Base-by-base conservation (phyloP, 2,888 invertebrate species). In the Myopa tessellatipennis region DNA sequence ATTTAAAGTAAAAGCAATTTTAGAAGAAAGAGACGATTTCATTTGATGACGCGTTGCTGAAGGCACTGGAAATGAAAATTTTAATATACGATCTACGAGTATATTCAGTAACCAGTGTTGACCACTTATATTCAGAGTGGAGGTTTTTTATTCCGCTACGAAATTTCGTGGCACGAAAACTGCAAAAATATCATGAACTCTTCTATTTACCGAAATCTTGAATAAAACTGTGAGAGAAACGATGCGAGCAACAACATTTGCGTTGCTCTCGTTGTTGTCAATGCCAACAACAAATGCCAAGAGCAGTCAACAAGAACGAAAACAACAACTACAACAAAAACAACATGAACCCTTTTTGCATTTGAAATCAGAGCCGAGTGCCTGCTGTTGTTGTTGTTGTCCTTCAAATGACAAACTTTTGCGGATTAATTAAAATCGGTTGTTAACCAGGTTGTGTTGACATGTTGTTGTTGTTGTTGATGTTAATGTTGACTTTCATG, bases 401-500 rank as follows among this genome's bases (percentile, higher is more conserved):
- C 36, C 34, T 5, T 65, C 38, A 58, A 36, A 58, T 16, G 58
- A 16, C 55, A 18, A 70, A 14, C 16, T 58, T 58, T 67, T 34
- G 65, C 38, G 55, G 78, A 40, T 76, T 70, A 73, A 76, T 77
- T 76, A 73, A 26, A 60, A 61, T 63, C 68, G 72, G 52, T 63
- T 52, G 71, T 65, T 71, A 72, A 72, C 75, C 68, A 58, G 6
- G 45, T 36, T 76, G 79, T 80, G 80, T 76, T 81, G 74, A 80
- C 80, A 61, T 50, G 50, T 50, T 10, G 50, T 52, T 71, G 71
- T 67, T 75, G 77, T 74, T 68, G 52, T 72, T 38, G 16, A n/a
- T 61, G 38, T 73, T 55, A n/a, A n/a, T 55, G 55, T 55, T 45
- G 45, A 8, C 6, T 45, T 45, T 45, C 3, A 3, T 45, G 45